phyloP scores from a whole-genome alignment of 2,797 vertebrate species.

The Gambusia yucatana region DNA sequence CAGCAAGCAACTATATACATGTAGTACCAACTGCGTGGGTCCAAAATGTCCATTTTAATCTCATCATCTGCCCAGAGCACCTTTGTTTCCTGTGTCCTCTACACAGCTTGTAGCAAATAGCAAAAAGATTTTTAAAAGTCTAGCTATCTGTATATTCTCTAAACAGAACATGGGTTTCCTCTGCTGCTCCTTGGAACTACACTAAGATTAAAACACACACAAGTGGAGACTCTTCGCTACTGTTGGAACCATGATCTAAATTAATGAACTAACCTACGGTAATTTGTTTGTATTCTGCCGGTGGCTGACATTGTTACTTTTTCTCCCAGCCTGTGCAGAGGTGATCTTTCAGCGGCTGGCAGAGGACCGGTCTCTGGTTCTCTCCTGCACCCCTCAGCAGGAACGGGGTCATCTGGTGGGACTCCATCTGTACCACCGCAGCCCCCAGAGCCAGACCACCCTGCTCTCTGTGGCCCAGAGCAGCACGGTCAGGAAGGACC shows the following conservation, averaged over 20 bases:
- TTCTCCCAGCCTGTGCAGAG: constrained; percentile 54
- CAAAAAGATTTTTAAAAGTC: neutral
- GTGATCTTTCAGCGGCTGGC: constrained; percentile 48
- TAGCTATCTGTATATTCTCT: neutral
- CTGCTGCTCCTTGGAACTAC: neutral
- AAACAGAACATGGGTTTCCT: neutral
- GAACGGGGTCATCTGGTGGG: constrained; percentile 1
- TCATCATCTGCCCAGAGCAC: neutral
- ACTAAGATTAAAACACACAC: neutral
- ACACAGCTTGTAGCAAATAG: neutral
- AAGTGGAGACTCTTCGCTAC: neutral
- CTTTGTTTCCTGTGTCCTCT: neutral
- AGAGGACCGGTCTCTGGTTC: constrained; percentile 57
- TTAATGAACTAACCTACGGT: neutral
- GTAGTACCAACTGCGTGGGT: neutral
- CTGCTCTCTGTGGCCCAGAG: constrained; percentile 54
- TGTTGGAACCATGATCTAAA: neutral
- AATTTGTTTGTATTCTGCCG: neutral
- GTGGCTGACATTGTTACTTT: neutral
- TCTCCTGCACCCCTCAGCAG: constrained; percentile 50
- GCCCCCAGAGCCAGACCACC: constrained; percentile 51
- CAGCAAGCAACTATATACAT: too few relatives aligned
- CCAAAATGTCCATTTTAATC: neutral
- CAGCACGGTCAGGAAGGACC: constrained; percentile 12
- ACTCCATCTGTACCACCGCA: constrained; percentile 66